Evolutionary conservation across 2,113 vertebrate species (phyloP).

Genomic region (Syrrhaptes paradoxus): DNA sequence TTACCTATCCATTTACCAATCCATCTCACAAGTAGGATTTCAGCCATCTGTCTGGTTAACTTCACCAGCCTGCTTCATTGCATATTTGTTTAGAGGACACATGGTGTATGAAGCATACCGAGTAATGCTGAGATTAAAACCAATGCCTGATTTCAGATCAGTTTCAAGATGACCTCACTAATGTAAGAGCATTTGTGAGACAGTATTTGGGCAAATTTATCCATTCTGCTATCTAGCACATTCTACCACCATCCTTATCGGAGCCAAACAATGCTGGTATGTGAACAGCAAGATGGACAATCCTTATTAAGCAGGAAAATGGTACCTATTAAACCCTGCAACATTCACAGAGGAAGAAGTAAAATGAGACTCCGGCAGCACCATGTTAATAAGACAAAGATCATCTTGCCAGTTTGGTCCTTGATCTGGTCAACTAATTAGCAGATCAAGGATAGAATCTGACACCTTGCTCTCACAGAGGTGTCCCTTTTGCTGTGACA

Average conservation of each 20-base stretch:
- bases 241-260: slow-evolving; percentile 34
- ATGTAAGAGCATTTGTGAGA: slow-evolving; percentile 32
- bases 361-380: neutral
- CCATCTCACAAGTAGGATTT: slow-evolving; percentile 50
- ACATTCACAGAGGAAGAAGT: neutral
- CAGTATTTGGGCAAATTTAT: slow-evolving; percentile 1
- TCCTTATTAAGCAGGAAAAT: slow-evolving; percentile 29
- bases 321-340: neutral
- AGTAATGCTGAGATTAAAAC: slow-evolving; percentile 41
- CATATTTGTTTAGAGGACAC: slow-evolving; percentile 35
- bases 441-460: neutral
- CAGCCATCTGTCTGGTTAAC: slow-evolving; percentile 61
- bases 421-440: neutral
- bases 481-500: neutral
- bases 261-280: slow-evolving; percentile 2
- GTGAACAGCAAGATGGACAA: neutral
- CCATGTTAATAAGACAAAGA: neutral
- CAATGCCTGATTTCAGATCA: slow-evolving; percentile 15
- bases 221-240: slow-evolving; percentile 51
- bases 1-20: slow-evolving; percentile 51
- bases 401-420: neutral
- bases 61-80: slow-evolving; percentile 64
- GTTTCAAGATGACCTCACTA: slow-evolving; percentile 65
- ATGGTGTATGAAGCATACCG: neutral
- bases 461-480: neutral